phyloP scores from a whole-genome alignment of 1,140 invertebrate species.

The Drosophila teissieri region DNA sequence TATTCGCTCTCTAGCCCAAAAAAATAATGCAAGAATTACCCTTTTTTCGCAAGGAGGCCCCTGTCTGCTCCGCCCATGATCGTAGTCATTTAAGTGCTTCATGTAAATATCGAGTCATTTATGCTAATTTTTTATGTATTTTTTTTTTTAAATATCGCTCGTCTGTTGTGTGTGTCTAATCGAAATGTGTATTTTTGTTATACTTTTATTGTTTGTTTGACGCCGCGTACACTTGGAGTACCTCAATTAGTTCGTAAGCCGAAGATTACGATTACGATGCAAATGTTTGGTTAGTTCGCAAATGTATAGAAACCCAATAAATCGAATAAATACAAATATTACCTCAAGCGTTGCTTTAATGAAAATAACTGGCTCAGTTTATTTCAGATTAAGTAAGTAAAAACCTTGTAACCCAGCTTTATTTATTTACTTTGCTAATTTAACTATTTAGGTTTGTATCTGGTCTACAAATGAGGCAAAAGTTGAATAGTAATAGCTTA shows the following conservation, averaged over 20 bases:
- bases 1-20: too few relatives aligned
- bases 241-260: slow-evolving; percentile 70
- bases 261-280: slow-evolving; percentile 25
- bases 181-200: slow-evolving; percentile 43
- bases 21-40: too few relatives aligned
- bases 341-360: neutral
- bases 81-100: slow-evolving; percentile 76
- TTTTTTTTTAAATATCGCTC: slow-evolving; percentile 27
- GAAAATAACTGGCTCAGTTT: too few relatives aligned
- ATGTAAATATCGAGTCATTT: slow-evolving; percentile 82
- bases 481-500: neutral
- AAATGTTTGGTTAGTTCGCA: slow-evolving; percentile 21
- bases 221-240: slow-evolving; percentile 70
- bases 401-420: too few relatives aligned
- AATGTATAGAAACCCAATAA: slow-evolving; percentile 12
- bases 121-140: slow-evolving; percentile 58
- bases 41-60: neutral
- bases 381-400: too few relatives aligned
- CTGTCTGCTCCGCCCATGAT: slow-evolving; percentile 7
- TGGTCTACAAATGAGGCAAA: neutral
- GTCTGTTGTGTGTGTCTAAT: slow-evolving; percentile 32
- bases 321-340: slow-evolving; percentile 7
- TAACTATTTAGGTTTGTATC: too few relatives aligned
- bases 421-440: too few relatives aligned
- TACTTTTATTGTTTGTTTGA: slow-evolving; percentile 37